Percentiles rank a stretch among this genome's conserved stretches.
Evolutionary conservation across 2,888 invertebrate genomes (phyloP).

Genomic region (Nemurella pictetii): DNA sequence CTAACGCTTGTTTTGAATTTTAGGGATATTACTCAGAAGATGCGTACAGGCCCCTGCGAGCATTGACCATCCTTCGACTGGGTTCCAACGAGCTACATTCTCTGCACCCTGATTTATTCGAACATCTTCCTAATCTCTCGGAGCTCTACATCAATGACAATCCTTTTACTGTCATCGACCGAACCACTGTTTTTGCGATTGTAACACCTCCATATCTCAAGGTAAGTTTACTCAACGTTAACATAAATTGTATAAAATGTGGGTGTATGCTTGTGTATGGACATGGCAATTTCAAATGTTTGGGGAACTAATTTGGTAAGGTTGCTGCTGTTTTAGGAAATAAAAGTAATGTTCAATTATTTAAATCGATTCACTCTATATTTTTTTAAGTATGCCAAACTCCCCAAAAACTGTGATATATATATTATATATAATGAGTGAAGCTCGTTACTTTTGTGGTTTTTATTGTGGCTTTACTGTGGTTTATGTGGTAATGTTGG

Average conservation of each 20-base stretch:
- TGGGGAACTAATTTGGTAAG: too few species aligned
- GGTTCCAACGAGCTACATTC: slow-evolving; percentile 66
- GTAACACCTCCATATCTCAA: slow-evolving; percentile 65
- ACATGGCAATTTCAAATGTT: too few species aligned
- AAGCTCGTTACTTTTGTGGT: too few species aligned
- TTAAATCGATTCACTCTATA: too few species aligned
- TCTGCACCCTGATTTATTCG: slow-evolving; percentile 72
- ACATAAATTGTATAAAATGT: slow-evolving; percentile 19
- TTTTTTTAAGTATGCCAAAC: too few species aligned
- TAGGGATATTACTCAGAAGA: slow-evolving; percentile 61
- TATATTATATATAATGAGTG: too few species aligned
- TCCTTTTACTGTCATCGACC: slow-evolving; percentile 68
- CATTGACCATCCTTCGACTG: slow-evolving; percentile 64
- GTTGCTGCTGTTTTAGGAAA: too few species aligned
- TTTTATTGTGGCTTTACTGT: too few species aligned
- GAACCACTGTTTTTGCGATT: slow-evolving; percentile 66
- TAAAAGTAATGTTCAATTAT: too few species aligned
- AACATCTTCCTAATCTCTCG: slow-evolving; percentile 69
- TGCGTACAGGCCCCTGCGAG: slow-evolving; percentile 61
- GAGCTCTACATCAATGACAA: slow-evolving; percentile 73
- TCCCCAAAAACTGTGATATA: too few species aligned
- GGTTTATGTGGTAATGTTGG: too few species aligned
- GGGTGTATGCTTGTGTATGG: too few species aligned
- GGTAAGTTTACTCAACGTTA: slow-evolving; percentile 53
- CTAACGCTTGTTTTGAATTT: not conserved